Evolutionary conservation across 2,888 invertebrate genomes (phyloP).

Genomic region (Odiellus spinosus): DNA sequence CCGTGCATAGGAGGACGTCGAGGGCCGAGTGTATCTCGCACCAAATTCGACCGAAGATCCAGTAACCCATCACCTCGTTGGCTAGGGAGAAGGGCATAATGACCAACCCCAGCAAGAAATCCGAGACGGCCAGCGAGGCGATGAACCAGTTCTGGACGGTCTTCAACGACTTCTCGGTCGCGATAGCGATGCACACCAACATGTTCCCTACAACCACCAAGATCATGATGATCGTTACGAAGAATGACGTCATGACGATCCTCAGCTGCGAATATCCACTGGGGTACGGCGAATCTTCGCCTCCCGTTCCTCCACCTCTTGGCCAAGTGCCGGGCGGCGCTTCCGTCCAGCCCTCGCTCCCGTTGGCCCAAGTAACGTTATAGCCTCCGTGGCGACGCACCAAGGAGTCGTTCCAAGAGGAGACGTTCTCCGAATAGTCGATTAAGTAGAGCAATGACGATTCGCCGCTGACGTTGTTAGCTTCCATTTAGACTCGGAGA

Average conservation of each 20-base stretch:
- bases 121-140: constrained; percentile 85
- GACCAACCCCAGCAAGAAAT: constrained; percentile 80
- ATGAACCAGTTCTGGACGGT: constrained; percentile 98
- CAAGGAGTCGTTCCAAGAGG: too few relatives aligned
- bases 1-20: constrained; percentile 88
- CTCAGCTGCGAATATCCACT: constrained; percentile 78
- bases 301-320: too few relatives aligned
- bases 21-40: constrained; percentile 90
- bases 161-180: constrained; percentile 84
- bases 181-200: constrained; percentile 90
- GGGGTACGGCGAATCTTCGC: constrained; percentile 41
- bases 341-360: too few relatives aligned
- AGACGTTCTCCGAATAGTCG: too few relatives aligned
- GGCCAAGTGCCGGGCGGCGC: too few relatives aligned
- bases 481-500: too few relatives aligned
- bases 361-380: too few relatives aligned
- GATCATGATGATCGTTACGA: constrained; percentile 83
- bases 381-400: too few relatives aligned
- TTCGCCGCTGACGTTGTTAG: too few relatives aligned
- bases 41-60: constrained; percentile 94
- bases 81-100: constrained; percentile 96
- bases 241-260: constrained; percentile 74
- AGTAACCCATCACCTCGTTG: constrained; percentile 93
- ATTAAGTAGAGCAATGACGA: too few relatives aligned
- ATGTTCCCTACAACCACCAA: constrained; percentile 91